Evolutionary conservation across 2,888 invertebrate genomes (phyloP), one percentile per base, ranked within the genome.

Genomic region (Azorinus chamasolen): DNA sequence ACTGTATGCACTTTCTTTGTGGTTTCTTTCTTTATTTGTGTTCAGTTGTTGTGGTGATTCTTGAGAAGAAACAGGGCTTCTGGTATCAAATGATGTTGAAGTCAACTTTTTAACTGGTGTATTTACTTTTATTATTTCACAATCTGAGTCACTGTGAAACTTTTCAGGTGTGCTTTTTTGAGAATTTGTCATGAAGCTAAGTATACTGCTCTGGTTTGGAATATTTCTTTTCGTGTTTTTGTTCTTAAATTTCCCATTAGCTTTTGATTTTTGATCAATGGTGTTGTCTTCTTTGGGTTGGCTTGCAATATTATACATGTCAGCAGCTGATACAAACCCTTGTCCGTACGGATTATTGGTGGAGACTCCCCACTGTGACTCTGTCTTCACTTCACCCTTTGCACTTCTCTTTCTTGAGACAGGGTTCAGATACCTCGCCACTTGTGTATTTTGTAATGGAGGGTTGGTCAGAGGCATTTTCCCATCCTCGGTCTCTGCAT

Each of bases 311-410:
- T 77, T 66, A 37, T 77, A 81, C 74, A 81, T 77, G 22, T 81
- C 45, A 20, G 73, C 62, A 12, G 81, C 81, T 10, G 74, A 71
- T 10, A 71, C 71, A 74, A 81, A 81, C 3, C 80, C 77, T n/a
- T n/a, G n/a, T 32, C 32, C 32, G 32, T 4, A 4, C 4, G 32
- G 10, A 6, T 4, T 32, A 10, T 32, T 32, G 10, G 4, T 32
- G 4, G 32, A 10, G 10, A 32, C 4, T 4, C 32, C 32, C 4
- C 10, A 10, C 4, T 32, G 32, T 32, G 32, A 6, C 10, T 32
- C 32, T 6, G 5, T 32, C 32, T 32, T 32, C 4, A 32, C 10
- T 32, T 6, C 32, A 32, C 32, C 32, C 10, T 32, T 10, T 32
- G 32, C 32, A 32, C 10, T 4, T 32, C 32, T 32, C 32, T 32